Evolutionary conservation across 64 coral and sea anemone genomes (phyloP), one percentile per base, ranked within the genome.

Genomic region (Pachyseris speciosa): DNA sequence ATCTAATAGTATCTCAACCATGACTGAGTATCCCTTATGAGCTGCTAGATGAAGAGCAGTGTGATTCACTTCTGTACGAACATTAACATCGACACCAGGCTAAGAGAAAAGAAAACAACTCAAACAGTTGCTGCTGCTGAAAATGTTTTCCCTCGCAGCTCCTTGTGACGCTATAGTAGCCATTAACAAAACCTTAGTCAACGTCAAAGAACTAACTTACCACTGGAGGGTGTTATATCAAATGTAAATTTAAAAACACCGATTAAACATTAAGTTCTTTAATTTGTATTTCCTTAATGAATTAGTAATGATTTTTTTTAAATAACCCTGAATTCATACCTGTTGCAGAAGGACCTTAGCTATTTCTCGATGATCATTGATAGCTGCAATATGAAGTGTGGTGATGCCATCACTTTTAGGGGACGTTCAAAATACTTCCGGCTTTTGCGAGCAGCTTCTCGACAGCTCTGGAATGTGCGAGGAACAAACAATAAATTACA

Each of bases 291-390:
- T n/a, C n/a, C n/a, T n/a, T n/a, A n/a, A n/a, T n/a, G n/a, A n/a
- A n/a, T n/a, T n/a, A n/a, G n/a, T n/a, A n/a, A n/a, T n/a, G n/a
- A n/a, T n/a, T n/a, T n/a, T 45, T 45, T 45, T 6, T 4, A 45
- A 45, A 45, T 45, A 45, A 45, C 11, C 43, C 43, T 55, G 50
- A 15, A 17, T 17, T 53, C 50, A 11, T 64, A 90, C 88, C 74
- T 90, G 63, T 25, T 53, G 19, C 25, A 90, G 48, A 0, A 90
- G 73, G 17, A 69, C 7, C 36, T 81, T 64, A 26, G 88, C 88
- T 52, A 83, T 70, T 19, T 92, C 90, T 15, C 90, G 84, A n/a
- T 86, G 83, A 67, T 86, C 90, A 31, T 92, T 92, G 2, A 92
- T 71, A 24, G 90, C 90, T 19, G 81, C 71, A 29, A 92, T 60